Conservation (phyloP, 1,140 invertebrate species). For the Muscidifurax raptorellus region DNA sequence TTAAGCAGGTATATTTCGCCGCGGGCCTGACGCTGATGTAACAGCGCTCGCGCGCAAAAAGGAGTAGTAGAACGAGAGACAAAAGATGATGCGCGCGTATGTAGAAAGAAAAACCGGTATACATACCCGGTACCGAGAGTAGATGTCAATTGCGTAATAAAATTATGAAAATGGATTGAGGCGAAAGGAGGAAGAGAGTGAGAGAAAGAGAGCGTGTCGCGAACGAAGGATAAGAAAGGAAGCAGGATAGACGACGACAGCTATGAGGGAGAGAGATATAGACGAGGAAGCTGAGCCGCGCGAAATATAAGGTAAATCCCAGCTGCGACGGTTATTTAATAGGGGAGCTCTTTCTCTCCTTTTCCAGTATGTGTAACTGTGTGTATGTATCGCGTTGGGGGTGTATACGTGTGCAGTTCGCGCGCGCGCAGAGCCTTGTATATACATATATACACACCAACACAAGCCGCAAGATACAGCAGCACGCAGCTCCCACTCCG, state of each 20-base stretch:
- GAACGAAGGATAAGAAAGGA: background rate
- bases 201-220: background rate
- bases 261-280: background rate
- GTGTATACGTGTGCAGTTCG: background rate
- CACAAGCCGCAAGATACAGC: background rate
- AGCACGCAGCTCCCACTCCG: background rate
- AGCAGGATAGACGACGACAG: background rate
- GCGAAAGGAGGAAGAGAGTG: background rate
- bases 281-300: background rate
- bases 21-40: conserved; percentile 42
- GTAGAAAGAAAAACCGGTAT: conserved; percentile 39
- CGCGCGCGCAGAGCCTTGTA: background rate
- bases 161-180: conserved; percentile 38
- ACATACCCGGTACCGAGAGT: background rate
- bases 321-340: conserved; percentile 65
- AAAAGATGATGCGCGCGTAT: background rate
- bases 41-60: conserved; percentile 29
- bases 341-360: conserved; percentile 47
- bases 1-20: conserved; percentile 49
- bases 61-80: conserved; percentile 22
- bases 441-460: no score
- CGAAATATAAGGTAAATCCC: conserved; percentile 55
- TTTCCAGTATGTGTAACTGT: background rate
- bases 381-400: background rate
- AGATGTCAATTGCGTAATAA: conserved; percentile 47